phyloP scores from a whole-genome alignment of 1,140 invertebrate species.

The Drosophila saltans region DNA sequence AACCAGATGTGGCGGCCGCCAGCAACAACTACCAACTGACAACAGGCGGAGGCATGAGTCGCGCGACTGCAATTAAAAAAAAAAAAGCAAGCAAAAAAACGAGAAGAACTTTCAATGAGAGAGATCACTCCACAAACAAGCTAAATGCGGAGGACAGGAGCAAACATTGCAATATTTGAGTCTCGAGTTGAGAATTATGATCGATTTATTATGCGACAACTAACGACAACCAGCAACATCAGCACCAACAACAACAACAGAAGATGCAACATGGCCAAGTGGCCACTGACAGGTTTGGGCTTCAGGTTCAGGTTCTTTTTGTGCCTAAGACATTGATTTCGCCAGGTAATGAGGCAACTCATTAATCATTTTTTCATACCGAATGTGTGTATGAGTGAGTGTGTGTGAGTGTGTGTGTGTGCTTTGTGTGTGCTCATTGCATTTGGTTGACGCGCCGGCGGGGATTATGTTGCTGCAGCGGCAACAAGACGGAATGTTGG shows the following conservation, averaged over 20 bases:
- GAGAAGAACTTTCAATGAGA: slow-evolving; percentile 2
- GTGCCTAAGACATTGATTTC: slow-evolving; percentile 79
- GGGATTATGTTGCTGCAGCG: slow-evolving; percentile 45
- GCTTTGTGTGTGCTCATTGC: slow-evolving; percentile 1
- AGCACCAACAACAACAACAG: slow-evolving; percentile 10
- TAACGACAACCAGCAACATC: slow-evolving; percentile 27
- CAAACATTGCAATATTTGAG: slow-evolving; percentile 69
- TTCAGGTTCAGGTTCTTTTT: slow-evolving; percentile 52
- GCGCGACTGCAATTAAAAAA: slow-evolving; percentile 19
- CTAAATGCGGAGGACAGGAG: slow-evolving; percentile 16
- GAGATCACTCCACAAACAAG: background rate
- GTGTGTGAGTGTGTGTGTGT: slow-evolving; percentile 6
- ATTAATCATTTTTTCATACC: slow-evolving; percentile 77
- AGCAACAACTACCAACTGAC: slow-evolving; percentile 39
- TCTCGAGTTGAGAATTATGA: slow-evolving; percentile 69
- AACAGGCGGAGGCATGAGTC: slow-evolving; percentile 22
- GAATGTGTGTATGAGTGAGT: slow-evolving; percentile 29
- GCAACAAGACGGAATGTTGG: slow-evolving; percentile 69
- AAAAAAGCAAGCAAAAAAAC: background rate
- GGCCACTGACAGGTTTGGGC: slow-evolving; percentile 45
- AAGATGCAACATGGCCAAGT: slow-evolving; percentile 52
- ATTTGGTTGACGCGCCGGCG: slow-evolving; percentile 31
- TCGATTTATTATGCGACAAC: slow-evolving; percentile 75
- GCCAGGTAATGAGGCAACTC: slow-evolving; percentile 79
- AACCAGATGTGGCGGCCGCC: slow-evolving; percentile 6